phyloP scores from a whole-genome alignment of 2,888 invertebrate species.

The Megalurothrips usitatus region DNA sequence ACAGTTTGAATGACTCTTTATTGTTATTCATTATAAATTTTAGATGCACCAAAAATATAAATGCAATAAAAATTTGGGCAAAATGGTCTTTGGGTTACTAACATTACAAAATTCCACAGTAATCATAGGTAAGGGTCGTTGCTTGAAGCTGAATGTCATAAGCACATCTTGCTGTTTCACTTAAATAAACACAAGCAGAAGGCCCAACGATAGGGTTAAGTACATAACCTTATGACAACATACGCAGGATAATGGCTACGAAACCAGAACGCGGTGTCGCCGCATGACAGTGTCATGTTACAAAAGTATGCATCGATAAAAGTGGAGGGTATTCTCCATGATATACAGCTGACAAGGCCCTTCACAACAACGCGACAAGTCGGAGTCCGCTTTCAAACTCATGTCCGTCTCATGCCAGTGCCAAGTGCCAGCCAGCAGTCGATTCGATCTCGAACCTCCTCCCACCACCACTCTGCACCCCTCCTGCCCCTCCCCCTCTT shows the following conservation, averaged over 20 bases:
- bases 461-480: neutral
- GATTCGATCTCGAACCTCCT: neutral
- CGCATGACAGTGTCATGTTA: neutral
- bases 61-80: neutral
- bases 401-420: neutral
- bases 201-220: neutral
- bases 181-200: constrained; percentile 11
- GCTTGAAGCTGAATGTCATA: neutral
- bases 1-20: neutral
- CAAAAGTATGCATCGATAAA: neutral
- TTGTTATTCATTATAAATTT: constrained; percentile 3
- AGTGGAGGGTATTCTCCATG: neutral
- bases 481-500: neutral
- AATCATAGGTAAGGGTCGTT: neutral
- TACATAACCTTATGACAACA: constrained; percentile 5
- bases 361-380: neutral
- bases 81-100: neutral
- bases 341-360: neutral
- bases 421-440: neutral
- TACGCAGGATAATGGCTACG: neutral
- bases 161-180: neutral
- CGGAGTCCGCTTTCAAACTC: neutral
- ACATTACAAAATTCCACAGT: neutral
- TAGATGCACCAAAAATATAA: neutral
- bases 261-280: neutral